Percentiles rank a stretch among this genome's conserved stretches.
phyloP scores from a whole-genome alignment of 2,888 invertebrate genomes.

The Drosophila trichaetosa region DNA sequence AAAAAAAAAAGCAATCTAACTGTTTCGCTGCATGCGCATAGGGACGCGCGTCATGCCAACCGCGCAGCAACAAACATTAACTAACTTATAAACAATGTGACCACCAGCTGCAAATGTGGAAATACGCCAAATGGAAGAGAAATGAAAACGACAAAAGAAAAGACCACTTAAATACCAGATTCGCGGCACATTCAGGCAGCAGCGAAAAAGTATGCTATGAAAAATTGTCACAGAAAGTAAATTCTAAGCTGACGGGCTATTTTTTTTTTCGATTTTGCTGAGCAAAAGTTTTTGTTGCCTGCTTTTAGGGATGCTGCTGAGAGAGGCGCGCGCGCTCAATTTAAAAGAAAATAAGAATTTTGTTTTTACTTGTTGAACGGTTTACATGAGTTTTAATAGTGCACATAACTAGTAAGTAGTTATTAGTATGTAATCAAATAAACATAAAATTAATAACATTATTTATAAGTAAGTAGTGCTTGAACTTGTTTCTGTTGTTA shows the following conservation, averaged over 20 bases:
- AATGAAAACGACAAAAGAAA: neutral
- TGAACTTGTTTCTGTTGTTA: constrained; percentile 26
- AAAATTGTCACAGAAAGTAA: neutral
- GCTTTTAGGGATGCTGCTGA: constrained; percentile 1
- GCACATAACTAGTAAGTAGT: constrained; percentile 59
- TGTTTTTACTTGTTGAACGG: constrained; percentile 36
- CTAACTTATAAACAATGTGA: constrained; percentile 45
- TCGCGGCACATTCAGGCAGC: neutral
- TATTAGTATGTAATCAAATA: constrained; percentile 66
- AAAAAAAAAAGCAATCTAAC: constrained; percentile 30
- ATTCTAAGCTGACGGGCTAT: neutral
- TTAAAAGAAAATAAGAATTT: neutral
- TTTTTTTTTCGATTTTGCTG: neutral
- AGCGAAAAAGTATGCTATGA: constrained; percentile 23
- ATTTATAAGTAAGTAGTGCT: constrained; percentile 46
- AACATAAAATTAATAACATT: constrained; percentile 59
- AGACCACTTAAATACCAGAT: constrained; percentile 14
- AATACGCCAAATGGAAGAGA: constrained; percentile 10
- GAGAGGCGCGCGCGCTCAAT: neutral
- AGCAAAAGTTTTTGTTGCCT: neutral
- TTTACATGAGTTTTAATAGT: constrained; percentile 62
- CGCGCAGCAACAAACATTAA: constrained; percentile 55
- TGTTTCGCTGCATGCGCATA: constrained; percentile 42
- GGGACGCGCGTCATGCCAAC: constrained; percentile 46
- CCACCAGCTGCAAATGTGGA: neutral